Percentiles rank a stretch among this genome's conserved stretches.
Evolutionary conservation across 2,797 vertebrate species (phyloP).

Genomic region (Crocidura indochinensis): DNA sequence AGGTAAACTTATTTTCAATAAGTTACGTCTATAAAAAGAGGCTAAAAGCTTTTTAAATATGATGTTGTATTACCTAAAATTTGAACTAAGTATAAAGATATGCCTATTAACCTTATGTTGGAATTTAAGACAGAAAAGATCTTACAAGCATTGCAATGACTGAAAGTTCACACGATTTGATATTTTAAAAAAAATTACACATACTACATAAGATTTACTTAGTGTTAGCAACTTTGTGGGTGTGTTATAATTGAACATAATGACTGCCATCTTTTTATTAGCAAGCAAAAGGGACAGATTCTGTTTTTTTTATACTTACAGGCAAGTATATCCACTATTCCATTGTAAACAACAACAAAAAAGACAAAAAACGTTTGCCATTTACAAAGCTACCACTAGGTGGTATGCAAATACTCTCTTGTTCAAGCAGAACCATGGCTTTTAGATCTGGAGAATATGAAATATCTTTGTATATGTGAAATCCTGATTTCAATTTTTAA

Average conservation of each 20-base stretch:
- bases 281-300: background rate
- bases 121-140: background rate
- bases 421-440: background rate
- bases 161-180: conserved; percentile 17
- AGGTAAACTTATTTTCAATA: background rate
- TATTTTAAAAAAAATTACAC: background rate
- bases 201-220: conserved; percentile 27
- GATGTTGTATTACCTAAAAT: background rate
- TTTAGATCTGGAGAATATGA: background rate
- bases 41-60: background rate
- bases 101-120: background rate
- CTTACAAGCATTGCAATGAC: background rate
- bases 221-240: background rate
- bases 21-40: background rate
- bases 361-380: background rate
- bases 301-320: conserved; percentile 35
- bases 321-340: background rate
- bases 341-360: background rate
- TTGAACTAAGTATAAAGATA: background rate
- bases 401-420: conserved; percentile 87
- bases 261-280: background rate
- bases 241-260: background rate
- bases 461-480: background rate
- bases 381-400: conserved; percentile 86
- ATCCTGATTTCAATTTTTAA: conserved; percentile 32